Evolutionary conservation across 2,113 vertebrate species (phyloP), one percentile per base, ranked within the genome.

Genomic region (Scomber scombrus): DNA sequence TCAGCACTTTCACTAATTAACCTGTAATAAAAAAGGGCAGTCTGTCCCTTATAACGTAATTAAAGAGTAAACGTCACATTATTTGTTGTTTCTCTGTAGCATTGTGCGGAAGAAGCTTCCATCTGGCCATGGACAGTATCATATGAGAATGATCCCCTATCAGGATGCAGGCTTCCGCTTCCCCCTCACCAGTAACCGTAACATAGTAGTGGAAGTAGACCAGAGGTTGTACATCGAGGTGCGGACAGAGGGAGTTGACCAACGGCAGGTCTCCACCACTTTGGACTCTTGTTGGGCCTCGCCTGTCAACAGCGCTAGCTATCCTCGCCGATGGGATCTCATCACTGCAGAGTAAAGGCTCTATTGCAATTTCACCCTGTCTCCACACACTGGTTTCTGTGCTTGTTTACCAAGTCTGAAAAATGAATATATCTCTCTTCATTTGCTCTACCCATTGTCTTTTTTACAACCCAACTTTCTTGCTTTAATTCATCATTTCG

Each of bases 241-340:
- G 65, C 10, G 15, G 18, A 73, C 91, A 29, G 85, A 69, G 5
- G 93, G 91, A 61, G 78, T 93, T 1, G 93, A 95, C 75, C 29
- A 45, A 13, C 40, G 18, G 1, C 93, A 88, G 66, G 80, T 94
- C 34, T 75, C 91, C 52, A 72, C 79, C 2, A 43, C 93, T 50
- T 4, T 95, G 52, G 89, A 92, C 19, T 84, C 80, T 0, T 95
- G 95, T 43, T 95, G 94, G 94, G 93, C 93, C 8, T 95, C 93
- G 0, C 92, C 94, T 0, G 51, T 84, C 29, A 89, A 86, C 3
- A 5, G 77, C 0, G 50, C 82, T 0, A 76, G 11, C 5, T 65
- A 82, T 66, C 56, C 58, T 15, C 49, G 91, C 58, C 86, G 49
- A 64, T 92, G 93, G 93, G 78, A 93, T 73, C 93, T 95, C 61